Base-by-base conservation (phyloP, 2,113 vertebrate species). In the Peromyscus polionotus region DNA sequence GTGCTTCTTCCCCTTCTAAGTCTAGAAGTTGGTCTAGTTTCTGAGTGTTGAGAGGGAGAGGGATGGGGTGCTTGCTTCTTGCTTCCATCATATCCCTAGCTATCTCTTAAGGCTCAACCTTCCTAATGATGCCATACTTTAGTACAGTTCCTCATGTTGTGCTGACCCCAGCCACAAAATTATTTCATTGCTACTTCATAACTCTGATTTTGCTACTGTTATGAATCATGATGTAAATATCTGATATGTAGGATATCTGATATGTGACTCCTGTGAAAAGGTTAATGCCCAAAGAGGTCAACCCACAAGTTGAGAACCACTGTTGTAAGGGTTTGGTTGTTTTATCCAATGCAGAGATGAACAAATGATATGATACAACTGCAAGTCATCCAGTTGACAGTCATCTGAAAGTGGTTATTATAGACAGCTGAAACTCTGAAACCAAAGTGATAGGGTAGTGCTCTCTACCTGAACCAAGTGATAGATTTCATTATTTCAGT, bases 341-440 rank as follows among this genome's bases (percentile, higher is more conserved):
- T 26, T 61, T 84, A 42, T 42, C 20, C 61, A 73, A 45, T 67
- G 51, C 3, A 51, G 22, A 86, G 5, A 65, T n/a, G 63, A 73
- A 57, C 42, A 93, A 91, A 87, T 83, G 31, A 65, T 51, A 17
- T 2, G 7, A 3, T 77, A 65, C 11, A 68, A 72, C 39, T 51
- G 33, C 17, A 67, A 51, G n/a, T 19, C 73, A 59, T 54, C 5
- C 24, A 36, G 9, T 9, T 63, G n/a, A 87, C 24, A 36, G 20
- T 72, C 4, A 7, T 72, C 88, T 90, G 61, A 96, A 75, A 51
- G 19, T 16, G 75, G 33, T 24, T 81, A 22, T 48, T 12, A 8
- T 5, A 93, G 81, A 94, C 31, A 80, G 77, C 36, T 75, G 61
- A 91, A 54, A 75, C 65, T 72, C 65, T 88, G 86, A 93, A 90